These are phyloP conservation scores for Cynodonichthys magdalenae DNA, from an alignment of 2,797 vertebrate genomes.

Conservation along the genomic window DNA sequence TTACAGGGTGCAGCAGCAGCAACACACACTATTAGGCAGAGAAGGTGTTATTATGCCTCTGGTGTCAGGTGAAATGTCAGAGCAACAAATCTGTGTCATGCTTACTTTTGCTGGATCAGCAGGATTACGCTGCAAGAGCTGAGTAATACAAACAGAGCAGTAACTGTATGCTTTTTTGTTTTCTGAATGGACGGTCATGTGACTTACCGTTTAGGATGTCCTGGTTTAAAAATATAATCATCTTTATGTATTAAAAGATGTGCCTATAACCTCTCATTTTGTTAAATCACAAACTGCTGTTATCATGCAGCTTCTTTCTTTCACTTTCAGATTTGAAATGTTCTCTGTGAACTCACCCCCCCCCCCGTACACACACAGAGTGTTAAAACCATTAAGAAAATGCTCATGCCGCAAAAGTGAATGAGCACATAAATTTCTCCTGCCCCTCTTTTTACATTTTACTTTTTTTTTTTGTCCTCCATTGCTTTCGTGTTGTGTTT, in stretches of 20 bases:
- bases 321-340: constrained; percentile 68
- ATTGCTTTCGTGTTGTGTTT: constrained; percentile 73
- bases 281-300: constrained; percentile 26
- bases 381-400: constrained; percentile 80
- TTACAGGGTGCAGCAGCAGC: constrained; percentile 77
- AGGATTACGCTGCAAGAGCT: constrained; percentile 49
- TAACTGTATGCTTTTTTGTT: constrained; percentile 22
- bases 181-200: constrained; percentile 11
- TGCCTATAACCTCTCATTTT: too few relatives aligned
- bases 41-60: constrained; percentile 80
- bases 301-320: constrained; percentile 54
- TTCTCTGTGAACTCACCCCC: constrained; percentile 36
- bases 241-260: too few relatives aligned
- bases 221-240: too few relatives aligned
- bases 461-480: constrained; percentile 14
- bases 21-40: constrained; percentile 78
- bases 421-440: constrained; percentile 74
- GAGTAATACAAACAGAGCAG: constrained; percentile 51
- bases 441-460: constrained; percentile 26
- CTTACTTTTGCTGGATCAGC: constrained; percentile 65
- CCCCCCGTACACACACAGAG: constrained; percentile 53
- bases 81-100: constrained; percentile 58
- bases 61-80: constrained; percentile 78
- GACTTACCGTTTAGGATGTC: neutral
- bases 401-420: constrained; percentile 73